Evolutionary conservation across 2,888 invertebrate genomes (phyloP).

Genomic region (Periphyllus acericola): DNA sequence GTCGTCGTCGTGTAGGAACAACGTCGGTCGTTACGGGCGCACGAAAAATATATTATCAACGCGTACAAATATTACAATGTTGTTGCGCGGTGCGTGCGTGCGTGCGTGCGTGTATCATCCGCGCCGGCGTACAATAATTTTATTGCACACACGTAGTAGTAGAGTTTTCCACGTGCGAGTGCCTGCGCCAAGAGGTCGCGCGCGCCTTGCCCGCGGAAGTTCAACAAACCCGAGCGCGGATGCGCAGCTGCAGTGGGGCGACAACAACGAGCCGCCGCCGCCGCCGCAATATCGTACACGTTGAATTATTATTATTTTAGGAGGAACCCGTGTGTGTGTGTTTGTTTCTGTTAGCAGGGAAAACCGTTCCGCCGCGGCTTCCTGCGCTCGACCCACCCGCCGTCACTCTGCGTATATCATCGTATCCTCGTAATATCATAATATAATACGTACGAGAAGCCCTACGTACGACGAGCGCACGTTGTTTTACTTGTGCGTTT

Average conservation of each 20-base stretch:
- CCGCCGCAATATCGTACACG: conserved; percentile 42
- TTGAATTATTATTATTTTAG: conserved; percentile 33
- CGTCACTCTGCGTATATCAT: background rate
- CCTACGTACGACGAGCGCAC: too few relatives aligned
- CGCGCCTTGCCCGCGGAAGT: conserved; percentile 46
- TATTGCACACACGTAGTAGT: conserved; percentile 24
- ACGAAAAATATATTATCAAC: too few relatives aligned
- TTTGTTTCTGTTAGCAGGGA: background rate
- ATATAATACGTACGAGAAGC: too few relatives aligned
- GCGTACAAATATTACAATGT: too few relatives aligned
- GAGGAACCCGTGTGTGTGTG: conserved; percentile 14
- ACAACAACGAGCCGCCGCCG: conserved; percentile 19
- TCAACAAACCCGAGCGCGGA: conserved; percentile 55
- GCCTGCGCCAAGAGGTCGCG: conserved; percentile 46
- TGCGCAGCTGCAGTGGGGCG: conserved; percentile 46
- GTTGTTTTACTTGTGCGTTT: too few relatives aligned
- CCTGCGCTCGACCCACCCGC: background rate
- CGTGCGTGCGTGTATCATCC: background rate
- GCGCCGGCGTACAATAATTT: background rate
- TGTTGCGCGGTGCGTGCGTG: too few relatives aligned
- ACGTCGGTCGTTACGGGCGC: too few relatives aligned
- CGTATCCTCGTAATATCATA: too few relatives aligned
- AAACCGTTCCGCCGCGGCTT: conserved; percentile 12
- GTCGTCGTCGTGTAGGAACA: too few relatives aligned
- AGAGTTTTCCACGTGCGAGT: conserved; percentile 11